Percentiles rank a stretch among this genome's conserved stretches.
phyloP scores from a whole-genome alignment of 2,113 vertebrate species.

The Syngnathus typhle region DNA sequence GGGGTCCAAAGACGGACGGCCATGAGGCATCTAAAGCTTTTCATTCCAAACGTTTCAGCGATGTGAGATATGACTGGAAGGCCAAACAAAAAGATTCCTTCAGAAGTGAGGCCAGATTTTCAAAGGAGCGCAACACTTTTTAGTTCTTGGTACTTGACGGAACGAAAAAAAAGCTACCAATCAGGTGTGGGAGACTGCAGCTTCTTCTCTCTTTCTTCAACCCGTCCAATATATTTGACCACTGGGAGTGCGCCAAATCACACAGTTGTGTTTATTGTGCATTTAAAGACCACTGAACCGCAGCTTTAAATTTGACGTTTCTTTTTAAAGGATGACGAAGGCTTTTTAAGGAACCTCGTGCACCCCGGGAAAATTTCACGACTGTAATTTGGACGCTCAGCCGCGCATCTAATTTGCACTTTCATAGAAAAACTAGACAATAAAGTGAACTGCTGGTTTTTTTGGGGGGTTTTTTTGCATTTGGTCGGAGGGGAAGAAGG shows the following conservation, averaged over 20 bases:
- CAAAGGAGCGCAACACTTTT: too few species aligned
- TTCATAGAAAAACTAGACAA: neutral
- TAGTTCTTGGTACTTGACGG: neutral
- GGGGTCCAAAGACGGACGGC: slow-evolving; percentile 17
- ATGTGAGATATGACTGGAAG: neutral
- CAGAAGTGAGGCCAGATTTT: neutral
- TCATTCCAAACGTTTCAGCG: slow-evolving; percentile 13
- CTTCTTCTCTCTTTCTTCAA: too few species aligned
- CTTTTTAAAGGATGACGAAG: neutral
- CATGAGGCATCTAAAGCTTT: slow-evolving; percentile 12
- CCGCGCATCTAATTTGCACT: neutral
- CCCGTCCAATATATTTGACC: too few species aligned
- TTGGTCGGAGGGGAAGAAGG: too few species aligned
- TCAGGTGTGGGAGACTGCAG: too few species aligned
- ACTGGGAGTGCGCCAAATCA: too few species aligned
- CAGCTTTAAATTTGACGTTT: neutral
- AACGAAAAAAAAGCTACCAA: too few species aligned
- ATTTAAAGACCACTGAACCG: neutral
- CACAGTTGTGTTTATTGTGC: neutral
- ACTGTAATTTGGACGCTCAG: slow-evolving; percentile 1
- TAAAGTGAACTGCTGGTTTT: neutral
- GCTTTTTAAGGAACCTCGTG: neutral
- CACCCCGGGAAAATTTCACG: neutral
- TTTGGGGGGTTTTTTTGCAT: neutral
- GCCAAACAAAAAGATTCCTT: slow-evolving; percentile 4